Evolutionary conservation across 2,113 vertebrate genomes (phyloP).

Genomic region (Malurus elegans): DNA sequence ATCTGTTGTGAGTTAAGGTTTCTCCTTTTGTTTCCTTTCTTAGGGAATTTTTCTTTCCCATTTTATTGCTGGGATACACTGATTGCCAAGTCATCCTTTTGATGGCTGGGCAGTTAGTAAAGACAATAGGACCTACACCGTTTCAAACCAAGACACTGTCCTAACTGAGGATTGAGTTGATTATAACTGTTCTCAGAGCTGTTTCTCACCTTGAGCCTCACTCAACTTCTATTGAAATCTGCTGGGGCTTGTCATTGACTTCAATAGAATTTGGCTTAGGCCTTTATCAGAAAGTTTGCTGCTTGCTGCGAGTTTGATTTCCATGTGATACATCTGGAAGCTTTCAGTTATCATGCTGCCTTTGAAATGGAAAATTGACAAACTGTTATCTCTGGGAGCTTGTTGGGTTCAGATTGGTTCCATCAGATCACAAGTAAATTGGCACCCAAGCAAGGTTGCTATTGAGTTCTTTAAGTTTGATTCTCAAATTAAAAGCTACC

Average conservation of each 20-base stretch:
- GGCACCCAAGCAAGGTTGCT: neutral
- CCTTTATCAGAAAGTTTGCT: constrained; percentile 39
- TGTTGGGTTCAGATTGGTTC: constrained; percentile 1
- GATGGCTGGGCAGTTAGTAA: no score
- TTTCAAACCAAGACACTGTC: neutral
- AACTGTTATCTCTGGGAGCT: constrained; percentile 38
- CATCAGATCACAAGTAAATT: constrained; percentile 8
- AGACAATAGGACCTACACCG: no score
- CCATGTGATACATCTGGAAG: constrained; percentile 8
- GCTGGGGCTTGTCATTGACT: neutral
- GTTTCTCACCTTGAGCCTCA: constrained; percentile 19
- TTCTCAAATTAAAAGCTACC: neutral
- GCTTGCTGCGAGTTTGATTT: constrained; percentile 39
- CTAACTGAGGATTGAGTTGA: neutral
- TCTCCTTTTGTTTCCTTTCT: no score
- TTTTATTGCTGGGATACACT: no score
- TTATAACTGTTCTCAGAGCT: neutral
- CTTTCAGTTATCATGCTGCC: constrained; percentile 20
- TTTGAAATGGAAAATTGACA: constrained; percentile 50
- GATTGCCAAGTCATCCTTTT: no score
- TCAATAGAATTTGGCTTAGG: neutral
- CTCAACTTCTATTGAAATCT: neutral
- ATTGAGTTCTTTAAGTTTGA: neutral
- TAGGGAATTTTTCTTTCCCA: no score
- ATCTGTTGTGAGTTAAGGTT: no score